Conservation (phyloP, 1,140 invertebrate species). For the Bathynomus jamesi region DNA sequence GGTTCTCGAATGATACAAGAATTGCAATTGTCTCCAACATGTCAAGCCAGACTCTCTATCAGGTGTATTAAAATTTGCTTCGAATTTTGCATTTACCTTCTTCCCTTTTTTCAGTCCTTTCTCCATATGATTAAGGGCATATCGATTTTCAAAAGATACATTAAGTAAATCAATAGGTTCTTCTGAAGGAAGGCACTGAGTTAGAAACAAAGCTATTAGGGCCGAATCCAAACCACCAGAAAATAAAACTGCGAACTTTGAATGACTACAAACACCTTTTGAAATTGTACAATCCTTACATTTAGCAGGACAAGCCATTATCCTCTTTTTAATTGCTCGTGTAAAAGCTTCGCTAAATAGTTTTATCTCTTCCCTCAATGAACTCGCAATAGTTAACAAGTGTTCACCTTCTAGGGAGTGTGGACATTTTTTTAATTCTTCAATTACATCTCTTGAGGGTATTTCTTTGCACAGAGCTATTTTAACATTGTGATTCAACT, state of each 20-base stretch:
- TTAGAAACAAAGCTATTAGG: conserved; percentile 68
- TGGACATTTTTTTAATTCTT: conserved; percentile 6
- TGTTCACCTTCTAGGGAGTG: conserved; percentile 44
- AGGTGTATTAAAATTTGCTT: conserved; percentile 55
- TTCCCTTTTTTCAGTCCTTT: no score
- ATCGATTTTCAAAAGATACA: conserved; percentile 66
- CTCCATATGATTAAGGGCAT: no score
- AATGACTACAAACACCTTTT: conserved; percentile 49
- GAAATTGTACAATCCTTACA: conserved; percentile 19
- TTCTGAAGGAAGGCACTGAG: conserved; percentile 58
- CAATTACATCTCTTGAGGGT: not conserved
- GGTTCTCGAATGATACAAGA: conserved; percentile 57
- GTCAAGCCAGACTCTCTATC: conserved; percentile 68
- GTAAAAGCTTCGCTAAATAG: conserved; percentile 58
- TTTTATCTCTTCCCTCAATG: conserved; percentile 55
- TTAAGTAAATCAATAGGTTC: conserved; percentile 90
- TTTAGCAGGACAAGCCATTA: conserved; percentile 17
- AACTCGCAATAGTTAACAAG: conserved; percentile 52
- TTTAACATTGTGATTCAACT: not conserved
- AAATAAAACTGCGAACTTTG: conserved; percentile 78
- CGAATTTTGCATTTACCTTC: not conserved
- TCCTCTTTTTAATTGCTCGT: conserved; percentile 47
- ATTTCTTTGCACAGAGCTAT: not conserved
- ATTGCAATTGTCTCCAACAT: conserved; percentile 63
- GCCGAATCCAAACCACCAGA: conserved; percentile 94